phyloP scores from a whole-genome alignment of 2,888 invertebrate genomes.

The Brachypalpus laphriformis region DNA sequence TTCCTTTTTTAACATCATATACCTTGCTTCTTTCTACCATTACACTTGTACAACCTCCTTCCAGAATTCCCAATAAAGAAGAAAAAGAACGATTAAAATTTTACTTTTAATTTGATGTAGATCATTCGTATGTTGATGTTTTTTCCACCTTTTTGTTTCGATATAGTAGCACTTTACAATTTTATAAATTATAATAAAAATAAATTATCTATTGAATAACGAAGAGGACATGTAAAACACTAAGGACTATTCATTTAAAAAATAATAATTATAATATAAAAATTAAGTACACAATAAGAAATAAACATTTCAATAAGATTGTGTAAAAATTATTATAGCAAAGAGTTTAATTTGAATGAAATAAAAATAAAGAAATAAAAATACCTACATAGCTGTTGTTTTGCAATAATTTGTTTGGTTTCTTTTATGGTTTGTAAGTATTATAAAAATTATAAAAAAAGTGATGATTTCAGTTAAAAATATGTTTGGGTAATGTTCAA shows the following conservation, averaged over 20 bases:
- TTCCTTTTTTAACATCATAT: constrained; percentile 17
- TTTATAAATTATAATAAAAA: constrained; percentile 71
- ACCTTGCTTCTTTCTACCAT: constrained; percentile 22
- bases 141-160: constrained; percentile 58
- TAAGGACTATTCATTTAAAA: constrained; percentile 66
- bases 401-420: not conserved
- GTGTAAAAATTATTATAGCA: constrained; percentile 71
- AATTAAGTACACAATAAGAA: constrained; percentile 67
- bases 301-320: constrained; percentile 68
- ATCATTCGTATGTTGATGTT: constrained; percentile 53
- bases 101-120: constrained; percentile 50
- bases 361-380: constrained; percentile 65
- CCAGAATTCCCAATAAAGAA: constrained; percentile 43
- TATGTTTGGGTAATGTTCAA: too few species aligned
- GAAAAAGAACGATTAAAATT: constrained; percentile 28
- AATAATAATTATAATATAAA: constrained; percentile 40
- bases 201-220: constrained; percentile 69
- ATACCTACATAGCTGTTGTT: constrained; percentile 10
- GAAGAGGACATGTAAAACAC: constrained; percentile 67
- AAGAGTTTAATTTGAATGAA: constrained; percentile 74
- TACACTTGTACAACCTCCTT: constrained; percentile 40
- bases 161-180: constrained; percentile 62
- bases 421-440: not conserved
- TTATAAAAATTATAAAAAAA: too few species aligned
- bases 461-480: too few species aligned